These are phyloP conservation scores for Oligia strigilis DNA, from an alignment of 2,888 invertebrate genomes.

Conservation along the genomic window DNA sequence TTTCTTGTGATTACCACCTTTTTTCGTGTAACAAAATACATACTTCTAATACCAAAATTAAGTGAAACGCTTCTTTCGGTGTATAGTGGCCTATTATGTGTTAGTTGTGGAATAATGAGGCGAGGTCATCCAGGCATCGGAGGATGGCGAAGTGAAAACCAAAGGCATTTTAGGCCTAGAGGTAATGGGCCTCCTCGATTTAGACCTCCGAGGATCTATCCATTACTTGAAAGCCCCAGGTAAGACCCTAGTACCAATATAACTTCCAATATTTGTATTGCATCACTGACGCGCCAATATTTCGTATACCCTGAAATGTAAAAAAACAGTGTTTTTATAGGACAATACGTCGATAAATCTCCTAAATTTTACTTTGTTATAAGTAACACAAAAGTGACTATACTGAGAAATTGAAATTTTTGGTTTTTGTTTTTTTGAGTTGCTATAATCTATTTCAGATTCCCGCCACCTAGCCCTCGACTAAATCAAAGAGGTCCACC, in stretches of 20 bases:
- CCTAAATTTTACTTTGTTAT: not conserved
- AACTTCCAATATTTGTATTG: conserved; percentile 57
- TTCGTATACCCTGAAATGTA: conserved; percentile 25
- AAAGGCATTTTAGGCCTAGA: conserved; percentile 84
- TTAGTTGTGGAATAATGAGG: conserved; percentile 82
- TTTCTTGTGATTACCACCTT: conserved; percentile 46
- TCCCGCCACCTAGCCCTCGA: conserved; percentile 76
- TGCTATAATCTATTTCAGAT: conserved; percentile 74
- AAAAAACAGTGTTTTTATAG: conserved; percentile 22
- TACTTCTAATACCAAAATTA: conserved; percentile 35
- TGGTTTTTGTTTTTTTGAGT: conserved; percentile 2
- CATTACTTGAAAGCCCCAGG: conserved; percentile 76
- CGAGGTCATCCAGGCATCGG: conserved; percentile 87
- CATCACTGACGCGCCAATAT: conserved; percentile 78
- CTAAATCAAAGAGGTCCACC: conserved; percentile 68
- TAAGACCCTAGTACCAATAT: conserved; percentile 60
- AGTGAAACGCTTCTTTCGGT: conserved; percentile 26
- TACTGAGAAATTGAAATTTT: not conserved
- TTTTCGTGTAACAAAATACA: conserved; percentile 43
- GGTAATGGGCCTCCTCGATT: conserved; percentile 79
- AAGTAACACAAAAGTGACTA: not conserved
- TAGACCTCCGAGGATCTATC: conserved; percentile 77
- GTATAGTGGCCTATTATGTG: conserved; percentile 72
- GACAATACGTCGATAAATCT: conserved; percentile 15
- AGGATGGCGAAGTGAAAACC: conserved; percentile 87